Evolutionary conservation across 2,113 vertebrate species (phyloP).

Genomic region (Hydrolagus affinis): DNA sequence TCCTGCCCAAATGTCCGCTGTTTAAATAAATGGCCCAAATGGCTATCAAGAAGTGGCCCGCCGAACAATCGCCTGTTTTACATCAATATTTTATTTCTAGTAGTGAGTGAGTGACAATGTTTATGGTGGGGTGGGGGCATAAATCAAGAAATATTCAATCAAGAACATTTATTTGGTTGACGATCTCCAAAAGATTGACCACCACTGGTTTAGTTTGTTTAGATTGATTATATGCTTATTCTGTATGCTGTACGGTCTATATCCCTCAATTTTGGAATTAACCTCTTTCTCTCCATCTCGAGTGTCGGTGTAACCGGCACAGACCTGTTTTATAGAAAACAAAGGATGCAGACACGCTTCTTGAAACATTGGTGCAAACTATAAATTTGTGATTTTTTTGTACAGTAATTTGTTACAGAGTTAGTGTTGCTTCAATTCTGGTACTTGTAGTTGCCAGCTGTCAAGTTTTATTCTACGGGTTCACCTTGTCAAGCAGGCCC

Average conservation of each 20-base stretch:
- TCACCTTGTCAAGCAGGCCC: constrained; percentile 10
- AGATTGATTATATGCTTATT: background rate
- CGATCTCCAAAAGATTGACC: background rate
- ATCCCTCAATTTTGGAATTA: constrained; percentile 12
- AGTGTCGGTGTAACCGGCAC: background rate
- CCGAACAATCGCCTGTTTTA: too few species aligned
- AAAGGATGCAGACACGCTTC: constrained; percentile 4
- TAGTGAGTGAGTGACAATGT: too few species aligned
- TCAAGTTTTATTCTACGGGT: constrained; percentile 20
- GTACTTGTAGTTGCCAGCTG: background rate
- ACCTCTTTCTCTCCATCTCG: too few species aligned
- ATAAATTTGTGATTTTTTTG: background rate
- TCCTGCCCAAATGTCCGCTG: too few species aligned
- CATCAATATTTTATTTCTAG: too few species aligned
- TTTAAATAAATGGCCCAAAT: too few species aligned
- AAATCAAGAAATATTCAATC: too few species aligned
- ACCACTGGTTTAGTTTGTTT: background rate
- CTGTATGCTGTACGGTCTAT: background rate
- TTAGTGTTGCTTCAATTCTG: constrained; percentile 22
- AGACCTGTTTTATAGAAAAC: constrained; percentile 10
- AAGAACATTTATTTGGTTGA: too few species aligned
- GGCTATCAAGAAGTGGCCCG: too few species aligned
- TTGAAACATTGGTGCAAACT: background rate
- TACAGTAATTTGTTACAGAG: constrained; percentile 18
- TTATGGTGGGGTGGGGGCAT: too few species aligned